Conservation (phyloP, 2,113 vertebrate genomes). For the Corvus hawaiiensis region DNA sequence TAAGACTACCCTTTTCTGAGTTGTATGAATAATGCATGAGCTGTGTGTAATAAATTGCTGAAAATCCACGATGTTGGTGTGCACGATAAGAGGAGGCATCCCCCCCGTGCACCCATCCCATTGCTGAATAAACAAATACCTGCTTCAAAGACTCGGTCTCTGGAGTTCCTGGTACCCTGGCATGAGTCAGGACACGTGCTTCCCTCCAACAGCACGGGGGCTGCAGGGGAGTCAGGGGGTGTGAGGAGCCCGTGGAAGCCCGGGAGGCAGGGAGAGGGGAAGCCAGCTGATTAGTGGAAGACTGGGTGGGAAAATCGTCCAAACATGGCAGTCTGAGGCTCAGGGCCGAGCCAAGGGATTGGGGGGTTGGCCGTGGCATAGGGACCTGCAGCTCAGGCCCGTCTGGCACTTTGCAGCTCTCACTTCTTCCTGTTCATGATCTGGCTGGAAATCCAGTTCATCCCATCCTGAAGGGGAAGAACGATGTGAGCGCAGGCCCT, state of each 20-base stretch:
- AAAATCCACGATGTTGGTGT: neutral
- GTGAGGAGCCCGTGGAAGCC: neutral
- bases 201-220: neutral
- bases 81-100: neutral
- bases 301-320: neutral
- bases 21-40: neutral
- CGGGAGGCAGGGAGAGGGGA: neutral
- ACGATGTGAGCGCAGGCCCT: neutral
- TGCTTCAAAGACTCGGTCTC: neutral
- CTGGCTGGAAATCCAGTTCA: conserved; percentile 92
- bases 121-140: neutral
- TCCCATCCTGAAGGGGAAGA: conserved; percentile 78
- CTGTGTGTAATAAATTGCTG: neutral
- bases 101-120: neutral
- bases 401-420: neutral
- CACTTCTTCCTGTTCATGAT: conserved; percentile 83
- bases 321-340: neutral
- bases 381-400: neutral
- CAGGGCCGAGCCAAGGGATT: neutral
- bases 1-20: neutral
- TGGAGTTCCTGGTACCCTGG: neutral
- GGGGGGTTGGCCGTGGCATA: rapidly evolving
- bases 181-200: neutral
- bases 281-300: neutral
- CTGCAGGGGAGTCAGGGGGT: neutral